Percentiles rank a stretch among this genome's conserved stretches.
These are phyloP conservation scores for Lamellibrachia luymesi DNA, from an alignment of 1,140 invertebrate genomes.

Conservation along the genomic window DNA sequence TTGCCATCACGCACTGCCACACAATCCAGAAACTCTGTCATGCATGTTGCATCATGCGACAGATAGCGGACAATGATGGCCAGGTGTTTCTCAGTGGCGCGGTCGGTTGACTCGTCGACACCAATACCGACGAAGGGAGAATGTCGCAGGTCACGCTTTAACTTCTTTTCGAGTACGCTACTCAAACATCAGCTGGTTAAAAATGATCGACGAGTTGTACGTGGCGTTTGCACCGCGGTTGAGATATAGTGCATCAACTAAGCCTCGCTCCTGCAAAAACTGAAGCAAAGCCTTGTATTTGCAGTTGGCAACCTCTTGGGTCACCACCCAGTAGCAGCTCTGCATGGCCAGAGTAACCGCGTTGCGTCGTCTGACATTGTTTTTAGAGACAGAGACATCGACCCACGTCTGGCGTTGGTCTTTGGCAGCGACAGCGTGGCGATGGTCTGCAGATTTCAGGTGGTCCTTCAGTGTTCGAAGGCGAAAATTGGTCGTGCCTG, in stretches of 20 bases:
- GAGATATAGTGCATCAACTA: not conserved
- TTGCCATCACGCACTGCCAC: not conserved
- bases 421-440: not conserved
- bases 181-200: not conserved
- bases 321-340: not conserved
- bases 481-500: not conserved
- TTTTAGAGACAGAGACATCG: not conserved
- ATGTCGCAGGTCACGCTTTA: not conserved
- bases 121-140: constrained; percentile 8
- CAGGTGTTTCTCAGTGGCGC: not conserved
- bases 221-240: constrained; percentile 8
- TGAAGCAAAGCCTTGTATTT: not conserved
- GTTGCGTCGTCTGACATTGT: not conserved
- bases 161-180: not conserved
- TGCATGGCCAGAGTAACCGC: not conserved
- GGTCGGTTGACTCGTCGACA: constrained; percentile 14
- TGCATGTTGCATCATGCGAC: not conserved
- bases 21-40: constrained; percentile 10
- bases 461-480: not conserved
- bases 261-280: not conserved
- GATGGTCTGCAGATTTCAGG: not conserved
- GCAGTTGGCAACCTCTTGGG: not conserved
- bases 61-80: constrained; percentile 12
- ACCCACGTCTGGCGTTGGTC: not conserved
- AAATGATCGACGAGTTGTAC: not conserved